A percentile compares a stretch with the other conserved stretches of the same genome.
Conservation (phyloP, 2,113 vertebrate species). For the Ia io region DNA sequence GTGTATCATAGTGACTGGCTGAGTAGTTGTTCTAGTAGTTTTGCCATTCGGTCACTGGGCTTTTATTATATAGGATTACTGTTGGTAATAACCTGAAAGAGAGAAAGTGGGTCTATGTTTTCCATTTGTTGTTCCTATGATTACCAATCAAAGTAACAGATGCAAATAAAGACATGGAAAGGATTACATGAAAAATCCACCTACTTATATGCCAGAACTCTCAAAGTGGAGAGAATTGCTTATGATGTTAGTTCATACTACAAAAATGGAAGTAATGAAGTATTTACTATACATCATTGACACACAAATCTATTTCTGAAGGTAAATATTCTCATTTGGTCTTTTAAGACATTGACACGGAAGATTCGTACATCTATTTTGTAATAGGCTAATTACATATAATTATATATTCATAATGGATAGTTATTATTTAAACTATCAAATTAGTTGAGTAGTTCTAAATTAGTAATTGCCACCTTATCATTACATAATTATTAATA, state of each 20-base stretch:
- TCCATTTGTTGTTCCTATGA: not conserved
- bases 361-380: slow-evolving; percentile 40
- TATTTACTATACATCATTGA: not conserved
- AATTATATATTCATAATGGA: slow-evolving; percentile 57
- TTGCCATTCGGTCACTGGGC: fast-evolving
- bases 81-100: not conserved
- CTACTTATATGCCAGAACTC: not conserved
- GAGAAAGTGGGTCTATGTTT: not conserved
- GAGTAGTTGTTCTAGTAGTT: too few species aligned
- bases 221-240: slow-evolving; percentile 12
- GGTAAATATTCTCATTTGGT: slow-evolving; percentile 51
- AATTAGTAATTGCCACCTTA: slow-evolving; percentile 55
- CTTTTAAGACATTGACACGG: slow-evolving; percentile 45
- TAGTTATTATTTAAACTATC: slow-evolving; percentile 50
- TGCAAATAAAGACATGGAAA: not conserved
- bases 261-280: not conserved
- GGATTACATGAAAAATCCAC: not conserved
- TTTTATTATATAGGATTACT: not conserved
- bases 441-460: slow-evolving; percentile 55
- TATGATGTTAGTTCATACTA: not conserved
- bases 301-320: slow-evolving; percentile 1
- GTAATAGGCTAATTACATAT: slow-evolving; percentile 56
- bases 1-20: too few species aligned
- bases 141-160: slow-evolving; percentile 23
- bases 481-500: slow-evolving; percentile 39